Evolutionary conservation across 2,797 vertebrate genomes (phyloP).

Genomic region (Diplodus puntazzo): DNA sequence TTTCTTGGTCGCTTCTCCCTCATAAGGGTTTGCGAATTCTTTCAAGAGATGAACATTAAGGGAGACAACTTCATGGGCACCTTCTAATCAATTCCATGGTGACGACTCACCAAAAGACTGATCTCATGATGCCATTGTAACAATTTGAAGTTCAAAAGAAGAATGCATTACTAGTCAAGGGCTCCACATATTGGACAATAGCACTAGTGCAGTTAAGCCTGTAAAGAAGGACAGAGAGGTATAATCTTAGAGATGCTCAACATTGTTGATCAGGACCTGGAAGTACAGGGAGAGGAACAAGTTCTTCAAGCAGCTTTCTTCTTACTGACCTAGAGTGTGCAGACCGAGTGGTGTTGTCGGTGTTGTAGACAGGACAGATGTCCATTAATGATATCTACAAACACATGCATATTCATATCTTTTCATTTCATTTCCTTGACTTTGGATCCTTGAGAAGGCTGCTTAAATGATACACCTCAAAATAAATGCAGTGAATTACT

Average conservation of each 20-base stretch:
- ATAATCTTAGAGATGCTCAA: neutral
- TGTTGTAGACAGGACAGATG: neutral
- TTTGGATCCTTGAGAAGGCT: neutral
- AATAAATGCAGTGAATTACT: neutral
- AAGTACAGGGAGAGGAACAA: neutral
- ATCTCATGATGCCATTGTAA: neutral
- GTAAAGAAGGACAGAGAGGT: neutral
- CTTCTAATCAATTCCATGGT: neutral
- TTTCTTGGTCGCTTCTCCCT: neutral
- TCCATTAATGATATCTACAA: neutral
- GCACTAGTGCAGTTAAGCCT: slow-evolving; percentile 35
- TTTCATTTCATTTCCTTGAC: neutral
- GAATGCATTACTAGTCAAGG: slow-evolving; percentile 16
- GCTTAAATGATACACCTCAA: neutral
- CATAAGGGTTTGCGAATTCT: neutral
- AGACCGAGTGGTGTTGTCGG: neutral
- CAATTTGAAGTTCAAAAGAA: neutral
- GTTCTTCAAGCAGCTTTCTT: neutral
- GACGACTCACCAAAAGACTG: neutral
- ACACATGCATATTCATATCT: neutral
- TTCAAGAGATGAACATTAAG: neutral
- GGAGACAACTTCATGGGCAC: neutral
- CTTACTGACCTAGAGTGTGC: neutral
- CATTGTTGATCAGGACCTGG: neutral
- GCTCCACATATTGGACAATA: slow-evolving; percentile 50